A percentile compares a stretch with the other conserved stretches of the same genome.
phyloP scores from a whole-genome alignment of 2,113 vertebrate species.

The Elephas maximus region DNA sequence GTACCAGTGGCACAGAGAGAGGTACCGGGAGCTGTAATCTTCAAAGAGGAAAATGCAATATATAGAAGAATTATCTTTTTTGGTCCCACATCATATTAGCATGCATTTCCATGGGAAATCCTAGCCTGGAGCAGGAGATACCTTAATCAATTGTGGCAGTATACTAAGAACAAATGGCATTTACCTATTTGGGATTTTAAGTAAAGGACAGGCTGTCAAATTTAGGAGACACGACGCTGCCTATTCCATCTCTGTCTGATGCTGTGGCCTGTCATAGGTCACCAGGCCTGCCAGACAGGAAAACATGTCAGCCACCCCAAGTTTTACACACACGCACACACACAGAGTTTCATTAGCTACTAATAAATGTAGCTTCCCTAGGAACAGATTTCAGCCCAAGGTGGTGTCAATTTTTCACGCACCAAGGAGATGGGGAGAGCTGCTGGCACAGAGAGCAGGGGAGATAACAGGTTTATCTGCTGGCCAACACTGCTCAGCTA shows the following conservation, averaged over 20 bases:
- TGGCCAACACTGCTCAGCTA: constrained; percentile 71
- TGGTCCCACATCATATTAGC: constrained; percentile 22
- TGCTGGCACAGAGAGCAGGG: constrained; percentile 84
- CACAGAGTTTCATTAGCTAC: constrained; percentile 82
- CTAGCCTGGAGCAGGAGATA: neutral
- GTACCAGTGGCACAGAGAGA: neutral
- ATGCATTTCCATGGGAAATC: neutral
- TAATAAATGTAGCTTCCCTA: constrained; percentile 87
- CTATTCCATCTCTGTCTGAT: neutral
- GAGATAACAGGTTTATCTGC: constrained; percentile 89
- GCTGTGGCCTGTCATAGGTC: neutral
- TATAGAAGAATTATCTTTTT: constrained; percentile 24
- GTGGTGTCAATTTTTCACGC: constrained; percentile 88
- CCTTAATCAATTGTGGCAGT: neutral
- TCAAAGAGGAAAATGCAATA: neutral
- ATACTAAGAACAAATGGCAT: neutral
- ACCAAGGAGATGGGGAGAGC: constrained; percentile 83
- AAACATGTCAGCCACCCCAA: constrained; percentile 31
- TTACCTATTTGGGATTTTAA: constrained; percentile 34
- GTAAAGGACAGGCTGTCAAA: neutral
- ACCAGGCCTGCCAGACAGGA: neutral
- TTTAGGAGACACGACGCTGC: neutral
- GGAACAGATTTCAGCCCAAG: constrained; percentile 89
- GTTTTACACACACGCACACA: constrained; percentile 19
- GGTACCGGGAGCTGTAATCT: neutral